Percentiles rank a stretch among this genome's conserved stretches.
These are phyloP conservation scores for Propithecus deckenii DNA, from an alignment of 2,797 vertebrate species.

Conservation along the genomic window DNA sequence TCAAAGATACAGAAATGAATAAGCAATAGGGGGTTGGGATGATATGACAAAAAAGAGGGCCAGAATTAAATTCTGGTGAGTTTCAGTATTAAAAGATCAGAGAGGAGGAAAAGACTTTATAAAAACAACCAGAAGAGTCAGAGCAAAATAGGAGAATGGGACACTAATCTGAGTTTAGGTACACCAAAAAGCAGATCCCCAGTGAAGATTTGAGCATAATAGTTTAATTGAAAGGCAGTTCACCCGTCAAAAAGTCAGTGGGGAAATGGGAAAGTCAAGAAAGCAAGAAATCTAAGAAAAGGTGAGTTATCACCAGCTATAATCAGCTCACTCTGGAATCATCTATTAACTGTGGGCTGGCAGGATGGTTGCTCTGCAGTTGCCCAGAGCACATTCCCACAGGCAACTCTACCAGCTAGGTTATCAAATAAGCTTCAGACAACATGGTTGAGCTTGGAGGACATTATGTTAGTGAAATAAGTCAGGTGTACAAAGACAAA, in stretches of 20 bases:
- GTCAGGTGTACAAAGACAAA: not conserved
- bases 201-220: not conserved
- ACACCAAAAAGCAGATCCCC: not conserved
- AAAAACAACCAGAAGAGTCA: not conserved
- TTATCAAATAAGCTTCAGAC: not conserved
- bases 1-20: not conserved
- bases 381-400: not conserved
- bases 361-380: not conserved
- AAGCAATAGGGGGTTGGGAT: not conserved
- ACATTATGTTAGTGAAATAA: not conserved
- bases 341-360: not conserved
- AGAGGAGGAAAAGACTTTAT: not conserved
- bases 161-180: not conserved
- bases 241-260: not conserved
- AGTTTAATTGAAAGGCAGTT: not conserved
- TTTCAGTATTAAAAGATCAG: constrained; percentile 18
- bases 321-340: not conserved
- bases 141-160: not conserved
- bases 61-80: not conserved
- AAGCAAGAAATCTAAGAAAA: not conserved
- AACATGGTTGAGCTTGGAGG: not conserved
- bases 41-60: not conserved
- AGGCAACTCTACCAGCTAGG: not conserved
- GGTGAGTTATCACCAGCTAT: too few relatives aligned
- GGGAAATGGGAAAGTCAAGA: not conserved